A percentile compares a stretch with the other conserved stretches of the same genome.
These are phyloP conservation scores for Nomada hirtipes DNA, from an alignment of 2,888 invertebrate species.

Conservation along the genomic window DNA sequence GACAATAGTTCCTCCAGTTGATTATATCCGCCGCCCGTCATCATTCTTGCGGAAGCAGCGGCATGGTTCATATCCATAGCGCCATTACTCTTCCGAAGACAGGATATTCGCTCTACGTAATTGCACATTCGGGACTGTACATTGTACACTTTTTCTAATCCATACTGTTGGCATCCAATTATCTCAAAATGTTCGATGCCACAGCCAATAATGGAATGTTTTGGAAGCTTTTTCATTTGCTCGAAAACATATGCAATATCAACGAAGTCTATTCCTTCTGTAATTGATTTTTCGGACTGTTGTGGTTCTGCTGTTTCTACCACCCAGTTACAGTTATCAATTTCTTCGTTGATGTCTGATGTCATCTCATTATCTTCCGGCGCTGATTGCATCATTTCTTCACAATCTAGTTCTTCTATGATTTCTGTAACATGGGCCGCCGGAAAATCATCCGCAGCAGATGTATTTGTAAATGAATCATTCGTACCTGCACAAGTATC, in stretches of 20 bases:
- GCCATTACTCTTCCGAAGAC: neutral
- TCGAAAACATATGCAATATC: neutral
- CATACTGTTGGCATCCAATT: neutral
- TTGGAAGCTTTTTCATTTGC: neutral
- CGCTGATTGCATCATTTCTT: too few species aligned
- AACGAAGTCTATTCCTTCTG: neutral
- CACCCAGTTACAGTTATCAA: neutral
- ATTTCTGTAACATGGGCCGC: too few species aligned
- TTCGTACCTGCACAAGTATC: too few species aligned
- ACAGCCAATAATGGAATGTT: neutral
- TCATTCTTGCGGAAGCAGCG: conserved; percentile 55
- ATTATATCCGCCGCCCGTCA: conserved; percentile 58
- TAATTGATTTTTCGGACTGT: neutral
- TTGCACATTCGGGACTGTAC: conserved; percentile 4
- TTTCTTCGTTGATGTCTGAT: too few species aligned
- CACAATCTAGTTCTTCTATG: too few species aligned
- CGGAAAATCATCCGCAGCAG: too few species aligned
- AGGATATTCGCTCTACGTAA: neutral
- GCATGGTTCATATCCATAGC: conserved; percentile 35
- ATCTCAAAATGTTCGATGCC: neutral
- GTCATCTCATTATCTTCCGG: too few species aligned
- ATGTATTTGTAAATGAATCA: too few species aligned
- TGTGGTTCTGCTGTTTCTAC: neutral
- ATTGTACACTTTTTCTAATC: neutral
- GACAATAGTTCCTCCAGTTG: conserved; percentile 59